Percentiles rank a stretch among this genome's conserved stretches.
These are phyloP conservation scores for Trachops cirrhosus DNA, from an alignment of 2,797 vertebrate genomes.

Conservation along the genomic window DNA sequence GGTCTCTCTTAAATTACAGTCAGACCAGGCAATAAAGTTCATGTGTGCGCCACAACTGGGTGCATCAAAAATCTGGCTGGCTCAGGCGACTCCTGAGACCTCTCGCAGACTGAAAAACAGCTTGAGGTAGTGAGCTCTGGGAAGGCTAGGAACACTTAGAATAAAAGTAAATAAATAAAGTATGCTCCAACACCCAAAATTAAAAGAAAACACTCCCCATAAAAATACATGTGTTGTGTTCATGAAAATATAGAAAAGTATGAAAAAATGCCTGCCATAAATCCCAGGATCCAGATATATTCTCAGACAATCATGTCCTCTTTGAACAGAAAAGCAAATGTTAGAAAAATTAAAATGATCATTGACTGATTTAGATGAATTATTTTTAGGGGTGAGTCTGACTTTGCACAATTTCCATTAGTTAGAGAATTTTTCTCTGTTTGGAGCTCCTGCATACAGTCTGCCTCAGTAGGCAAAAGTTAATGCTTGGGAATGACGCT, in stretches of 20 bases:
- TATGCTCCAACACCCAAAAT: neutral
- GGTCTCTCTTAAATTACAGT: conserved; percentile 75
- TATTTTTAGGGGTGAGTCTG: conserved; percentile 46
- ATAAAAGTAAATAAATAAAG: conserved; percentile 26
- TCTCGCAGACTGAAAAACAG: neutral
- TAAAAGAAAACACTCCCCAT: neutral
- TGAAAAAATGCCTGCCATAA: neutral
- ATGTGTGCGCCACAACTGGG: neutral
- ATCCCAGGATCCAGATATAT: neutral
- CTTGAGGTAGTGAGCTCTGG: neutral
- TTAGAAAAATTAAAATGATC: conserved; percentile 56
- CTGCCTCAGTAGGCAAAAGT: conserved; percentile 25
- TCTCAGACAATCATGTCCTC: conserved; percentile 24
- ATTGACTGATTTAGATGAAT: conserved; percentile 25
- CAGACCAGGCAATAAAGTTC: conserved; percentile 58
- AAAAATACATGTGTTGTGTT: neutral
- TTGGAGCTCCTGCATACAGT: conserved; percentile 8
- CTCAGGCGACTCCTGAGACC: conserved; percentile 19
- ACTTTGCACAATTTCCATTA: conserved; percentile 51
- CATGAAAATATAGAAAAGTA: conserved; percentile 16
- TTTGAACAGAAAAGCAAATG: conserved; percentile 60
- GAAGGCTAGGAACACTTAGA: neutral
- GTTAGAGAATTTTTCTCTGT: conserved; percentile 20
- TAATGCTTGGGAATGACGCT: neutral
- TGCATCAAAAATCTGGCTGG: conserved; percentile 25